Evolutionary conservation across 2,113 vertebrate species (phyloP).

Genomic region (Amia ocellicauda): DNA sequence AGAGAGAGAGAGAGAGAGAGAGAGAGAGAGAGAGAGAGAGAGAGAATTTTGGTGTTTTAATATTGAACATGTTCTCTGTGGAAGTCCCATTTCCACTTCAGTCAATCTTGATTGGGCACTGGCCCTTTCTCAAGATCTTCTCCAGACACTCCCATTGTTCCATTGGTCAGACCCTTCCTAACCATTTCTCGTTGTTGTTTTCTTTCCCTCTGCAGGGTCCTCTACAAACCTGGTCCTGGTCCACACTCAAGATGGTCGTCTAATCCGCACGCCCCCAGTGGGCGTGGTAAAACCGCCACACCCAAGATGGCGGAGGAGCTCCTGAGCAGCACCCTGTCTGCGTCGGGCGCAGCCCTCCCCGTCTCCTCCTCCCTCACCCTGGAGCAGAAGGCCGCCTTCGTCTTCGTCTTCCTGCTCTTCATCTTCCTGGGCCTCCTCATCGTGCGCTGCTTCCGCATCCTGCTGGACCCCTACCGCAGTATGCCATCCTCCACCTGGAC

Average conservation of each 20-base stretch:
- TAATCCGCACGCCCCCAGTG: constrained; percentile 45
- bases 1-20: too few species aligned
- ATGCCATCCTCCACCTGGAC: constrained; percentile 81
- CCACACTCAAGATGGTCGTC: constrained; percentile 19
- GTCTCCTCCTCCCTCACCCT: constrained; percentile 64
- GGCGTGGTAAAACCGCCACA: constrained; percentile 56
- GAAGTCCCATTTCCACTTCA: too few species aligned
- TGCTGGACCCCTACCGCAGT: constrained; percentile 78
- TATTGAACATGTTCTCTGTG: too few species aligned
- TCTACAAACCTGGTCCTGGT: constrained; percentile 26
- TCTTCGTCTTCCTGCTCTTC: constrained; percentile 76
- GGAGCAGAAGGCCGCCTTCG: constrained; percentile 76
- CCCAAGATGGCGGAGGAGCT: constrained; percentile 68
- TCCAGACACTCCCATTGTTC: too few species aligned
- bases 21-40: too few species aligned
- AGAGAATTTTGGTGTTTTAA: too few species aligned
- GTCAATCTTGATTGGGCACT: too few species aligned
- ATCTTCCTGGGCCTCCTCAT: constrained; percentile 78
- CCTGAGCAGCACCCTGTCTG: constrained; percentile 69
- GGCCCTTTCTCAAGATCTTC: too few species aligned
- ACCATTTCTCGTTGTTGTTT: constrained; percentile 24
- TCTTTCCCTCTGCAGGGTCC: constrained; percentile 39
- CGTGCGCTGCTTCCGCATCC: constrained; percentile 76
- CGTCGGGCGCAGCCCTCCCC: constrained; percentile 64
- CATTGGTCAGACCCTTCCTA: background rate